Evolutionary conservation across 2,797 vertebrate genomes (phyloP).

Genomic region (Erpetoichthys calabaricus): DNA sequence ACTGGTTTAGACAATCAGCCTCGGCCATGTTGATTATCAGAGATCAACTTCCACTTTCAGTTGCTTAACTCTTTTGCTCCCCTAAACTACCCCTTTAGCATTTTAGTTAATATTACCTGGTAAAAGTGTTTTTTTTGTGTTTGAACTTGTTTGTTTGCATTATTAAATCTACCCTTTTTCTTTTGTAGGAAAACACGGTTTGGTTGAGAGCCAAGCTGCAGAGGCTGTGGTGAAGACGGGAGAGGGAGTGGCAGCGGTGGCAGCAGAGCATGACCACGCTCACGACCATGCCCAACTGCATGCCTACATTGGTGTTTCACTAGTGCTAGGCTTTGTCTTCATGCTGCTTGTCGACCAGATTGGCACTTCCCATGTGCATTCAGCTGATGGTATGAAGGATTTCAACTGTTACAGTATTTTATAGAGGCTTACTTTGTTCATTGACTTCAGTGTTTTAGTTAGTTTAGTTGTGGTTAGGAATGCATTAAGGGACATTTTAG

Average conservation of each 20-base stretch:
- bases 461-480: constrained; percentile 2
- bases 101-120: too few relatives aligned
- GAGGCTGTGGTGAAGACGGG: constrained; percentile 44
- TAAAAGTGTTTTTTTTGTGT: too few relatives aligned
- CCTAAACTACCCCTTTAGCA: too few relatives aligned
- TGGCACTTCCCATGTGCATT: constrained; percentile 81
- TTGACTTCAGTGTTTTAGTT: constrained; percentile 1
- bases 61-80: too few relatives aligned
- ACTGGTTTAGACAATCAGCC: too few relatives aligned
- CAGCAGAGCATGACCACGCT: constrained; percentile 40
- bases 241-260: constrained; percentile 31
- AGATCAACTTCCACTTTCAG: too few relatives aligned
- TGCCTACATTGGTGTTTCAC: constrained; percentile 85
- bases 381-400: constrained; percentile 63
- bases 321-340: constrained; percentile 93
- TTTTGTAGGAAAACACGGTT: neutral
- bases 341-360: constrained; percentile 97
- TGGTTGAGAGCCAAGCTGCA: constrained; percentile 40
- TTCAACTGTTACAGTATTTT: neutral
- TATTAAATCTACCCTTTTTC: neutral
- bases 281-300: constrained; percentile 75
- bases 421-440: neutral
- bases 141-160: too few relatives aligned
- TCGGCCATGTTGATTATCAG: too few relatives aligned
- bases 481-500: too few relatives aligned